These are phyloP conservation scores for Graphium colonna DNA, from an alignment of 2,888 invertebrate species.

Conservation along the genomic window DNA sequence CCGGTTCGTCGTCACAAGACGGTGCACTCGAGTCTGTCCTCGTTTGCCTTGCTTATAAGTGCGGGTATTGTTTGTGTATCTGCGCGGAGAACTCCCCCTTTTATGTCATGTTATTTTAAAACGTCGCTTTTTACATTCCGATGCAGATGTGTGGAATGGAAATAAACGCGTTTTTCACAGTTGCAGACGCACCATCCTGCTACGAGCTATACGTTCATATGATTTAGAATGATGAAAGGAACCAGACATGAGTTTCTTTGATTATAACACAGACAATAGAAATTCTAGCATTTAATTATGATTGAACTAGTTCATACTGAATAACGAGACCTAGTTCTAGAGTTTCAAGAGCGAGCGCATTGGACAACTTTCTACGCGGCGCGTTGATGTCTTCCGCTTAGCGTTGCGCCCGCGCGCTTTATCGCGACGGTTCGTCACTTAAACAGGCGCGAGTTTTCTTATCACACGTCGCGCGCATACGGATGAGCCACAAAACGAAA, in stretches of 20 bases:
- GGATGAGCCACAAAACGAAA: constrained; percentile 32
- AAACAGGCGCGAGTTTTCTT: constrained; percentile 6
- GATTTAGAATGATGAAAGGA: background rate
- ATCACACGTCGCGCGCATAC: constrained; percentile 23
- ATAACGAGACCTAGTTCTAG: background rate
- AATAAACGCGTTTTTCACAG: background rate
- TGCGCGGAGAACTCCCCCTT: constrained; percentile 1
- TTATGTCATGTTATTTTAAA: constrained; percentile 1
- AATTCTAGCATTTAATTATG: background rate
- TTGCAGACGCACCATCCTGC: background rate
- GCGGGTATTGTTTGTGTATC: constrained; percentile 35
- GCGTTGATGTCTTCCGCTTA: constrained; percentile 75
- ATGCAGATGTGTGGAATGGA: background rate
- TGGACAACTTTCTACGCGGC: constrained; percentile 30
- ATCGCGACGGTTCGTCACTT: constrained; percentile 27
- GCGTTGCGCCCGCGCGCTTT: constrained; percentile 30
- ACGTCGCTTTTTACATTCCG: background rate
- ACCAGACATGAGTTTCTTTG: background rate
- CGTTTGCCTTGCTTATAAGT: constrained; percentile 52
- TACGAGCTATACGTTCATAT: too few species aligned
- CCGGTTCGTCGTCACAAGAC: constrained; percentile 53
- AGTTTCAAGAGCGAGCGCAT: background rate
- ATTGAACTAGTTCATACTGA: background rate
- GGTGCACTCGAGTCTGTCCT: constrained; percentile 53
- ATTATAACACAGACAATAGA: background rate